Evolutionary conservation across 1,140 invertebrate genomes (phyloP).

Genomic region (Ditylenchus dipsaci): DNA sequence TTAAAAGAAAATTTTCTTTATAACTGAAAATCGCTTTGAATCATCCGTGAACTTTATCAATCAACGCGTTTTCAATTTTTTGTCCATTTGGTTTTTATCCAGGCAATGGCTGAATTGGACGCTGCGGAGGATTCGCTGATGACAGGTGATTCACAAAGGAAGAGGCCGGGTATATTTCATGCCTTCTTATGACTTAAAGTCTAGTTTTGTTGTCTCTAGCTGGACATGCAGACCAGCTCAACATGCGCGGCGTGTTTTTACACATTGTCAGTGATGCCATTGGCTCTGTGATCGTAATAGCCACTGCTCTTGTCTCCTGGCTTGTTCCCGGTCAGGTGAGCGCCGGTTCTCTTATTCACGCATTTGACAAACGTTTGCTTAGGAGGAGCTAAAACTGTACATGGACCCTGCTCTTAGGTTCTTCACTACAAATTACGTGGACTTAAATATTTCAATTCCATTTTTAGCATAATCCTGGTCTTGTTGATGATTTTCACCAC

Average conservation of each 20-base stretch:
- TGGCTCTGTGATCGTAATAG: constrained; percentile 85
- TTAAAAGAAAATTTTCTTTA: too few species aligned
- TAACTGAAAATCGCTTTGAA: too few species aligned
- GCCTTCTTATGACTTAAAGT: not conserved
- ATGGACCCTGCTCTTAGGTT: constrained; percentile 85
- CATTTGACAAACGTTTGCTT: constrained; percentile 51
- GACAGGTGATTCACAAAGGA: constrained; percentile 12
- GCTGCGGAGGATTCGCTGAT: constrained; percentile 29
- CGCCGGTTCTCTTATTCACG: too few species aligned
- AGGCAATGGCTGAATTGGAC: constrained; percentile 25
- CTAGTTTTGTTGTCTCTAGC: not conserved
- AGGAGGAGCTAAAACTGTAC: constrained; percentile 70
- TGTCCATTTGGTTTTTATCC: too few species aligned
- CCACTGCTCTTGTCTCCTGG: constrained; percentile 79
- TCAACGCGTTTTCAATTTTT: too few species aligned
- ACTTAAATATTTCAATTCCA: not conserved
- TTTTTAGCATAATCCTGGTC: constrained; percentile 63
- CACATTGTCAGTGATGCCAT: constrained; percentile 78
- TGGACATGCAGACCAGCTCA: constrained; percentile 70
- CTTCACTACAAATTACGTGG: not conserved
- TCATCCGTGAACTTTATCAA: too few species aligned
- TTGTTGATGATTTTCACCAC: constrained; percentile 62
- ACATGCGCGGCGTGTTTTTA: constrained; percentile 93
- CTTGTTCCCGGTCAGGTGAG: constrained; percentile 69
- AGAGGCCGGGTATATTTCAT: not conserved